phyloP scores from a whole-genome alignment of 2,888 invertebrate genomes.

The Lampropteryx suffumata region DNA sequence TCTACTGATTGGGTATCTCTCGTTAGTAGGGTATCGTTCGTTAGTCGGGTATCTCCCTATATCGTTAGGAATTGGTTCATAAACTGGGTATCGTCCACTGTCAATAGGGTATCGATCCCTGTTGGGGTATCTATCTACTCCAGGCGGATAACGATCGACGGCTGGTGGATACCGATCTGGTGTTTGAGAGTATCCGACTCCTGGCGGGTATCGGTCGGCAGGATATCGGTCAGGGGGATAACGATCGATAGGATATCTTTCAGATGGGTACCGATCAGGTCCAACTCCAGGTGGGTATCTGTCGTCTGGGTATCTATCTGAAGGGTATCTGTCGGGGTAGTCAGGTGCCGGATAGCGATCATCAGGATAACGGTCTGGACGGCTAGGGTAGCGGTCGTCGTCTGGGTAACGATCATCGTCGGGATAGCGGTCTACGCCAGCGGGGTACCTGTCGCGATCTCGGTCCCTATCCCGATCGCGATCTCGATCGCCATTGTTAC shows the following conservation, averaged over 20 bases:
- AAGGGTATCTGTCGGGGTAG: constrained; percentile 63
- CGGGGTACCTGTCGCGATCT: constrained; percentile 70
- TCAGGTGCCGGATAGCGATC: constrained; percentile 83
- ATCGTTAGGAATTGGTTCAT: constrained; percentile 67
- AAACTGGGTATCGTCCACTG: constrained; percentile 39
- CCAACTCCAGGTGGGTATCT: constrained; percentile 74
- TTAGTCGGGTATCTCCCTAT: constrained; percentile 60
- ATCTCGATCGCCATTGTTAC: constrained; percentile 50
- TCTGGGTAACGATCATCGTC: constrained; percentile 79
- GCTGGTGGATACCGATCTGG: constrained; percentile 72
- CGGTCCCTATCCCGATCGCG: constrained; percentile 41
- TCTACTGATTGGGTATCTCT: constrained; percentile 60
- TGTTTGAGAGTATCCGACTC: constrained; percentile 63
- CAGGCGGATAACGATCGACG: constrained; percentile 76
- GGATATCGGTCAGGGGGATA: constrained; percentile 67
- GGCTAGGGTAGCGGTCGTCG: constrained; percentile 71
- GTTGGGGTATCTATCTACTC: constrained; percentile 59
- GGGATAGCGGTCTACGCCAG: constrained; percentile 62
- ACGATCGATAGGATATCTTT: constrained; percentile 76
- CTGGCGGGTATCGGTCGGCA: constrained; percentile 66
- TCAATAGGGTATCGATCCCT: constrained; percentile 34
- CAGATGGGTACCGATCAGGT: constrained; percentile 59
- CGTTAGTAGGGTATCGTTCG: constrained; percentile 57
- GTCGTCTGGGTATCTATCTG: constrained; percentile 69
- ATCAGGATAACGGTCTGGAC: constrained; percentile 78